Conservation (phyloP, 2,113 vertebrate species). For the Tachysurus fulvidraco region DNA sequence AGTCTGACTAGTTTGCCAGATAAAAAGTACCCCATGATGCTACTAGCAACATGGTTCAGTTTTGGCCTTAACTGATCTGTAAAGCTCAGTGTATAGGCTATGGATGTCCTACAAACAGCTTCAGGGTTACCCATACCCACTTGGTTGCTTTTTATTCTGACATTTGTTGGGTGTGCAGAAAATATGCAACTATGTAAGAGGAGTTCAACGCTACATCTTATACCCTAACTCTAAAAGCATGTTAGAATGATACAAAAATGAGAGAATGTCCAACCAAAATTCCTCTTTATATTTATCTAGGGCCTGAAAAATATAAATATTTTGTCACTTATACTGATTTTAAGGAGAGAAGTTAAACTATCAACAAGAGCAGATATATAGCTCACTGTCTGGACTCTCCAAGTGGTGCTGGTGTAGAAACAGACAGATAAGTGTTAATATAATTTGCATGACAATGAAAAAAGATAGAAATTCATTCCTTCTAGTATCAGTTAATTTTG, state of each 20-base stretch:
- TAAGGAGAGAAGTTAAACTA: not conserved
- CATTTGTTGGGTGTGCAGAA: not conserved
- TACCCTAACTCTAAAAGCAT: not conserved
- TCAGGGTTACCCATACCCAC: not conserved
- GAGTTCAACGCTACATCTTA: not conserved
- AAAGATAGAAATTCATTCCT: not conserved
- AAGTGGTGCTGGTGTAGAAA: not conserved
- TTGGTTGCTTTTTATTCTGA: not conserved
- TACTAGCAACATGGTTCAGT: not conserved
- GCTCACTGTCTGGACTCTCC: not conserved
- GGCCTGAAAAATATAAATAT: not conserved
- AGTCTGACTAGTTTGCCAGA: not conserved
- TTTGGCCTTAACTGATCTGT: not conserved
- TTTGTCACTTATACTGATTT: not conserved
- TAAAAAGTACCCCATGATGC: not conserved
- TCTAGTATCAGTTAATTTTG: not conserved
- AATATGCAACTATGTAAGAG: not conserved
- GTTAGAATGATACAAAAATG: not conserved
- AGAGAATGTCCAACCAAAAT: not conserved
- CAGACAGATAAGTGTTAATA: not conserved
- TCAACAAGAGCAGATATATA: not conserved
- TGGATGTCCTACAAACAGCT: not conserved
- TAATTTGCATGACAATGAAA: not conserved
- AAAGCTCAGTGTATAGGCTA: not conserved
- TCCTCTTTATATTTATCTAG: not conserved